Percentiles rank a stretch among this genome's conserved stretches.
These are phyloP conservation scores for Lacerta viridis DNA, from an alignment of 2,797 vertebrate species.

Conservation along the genomic window DNA sequence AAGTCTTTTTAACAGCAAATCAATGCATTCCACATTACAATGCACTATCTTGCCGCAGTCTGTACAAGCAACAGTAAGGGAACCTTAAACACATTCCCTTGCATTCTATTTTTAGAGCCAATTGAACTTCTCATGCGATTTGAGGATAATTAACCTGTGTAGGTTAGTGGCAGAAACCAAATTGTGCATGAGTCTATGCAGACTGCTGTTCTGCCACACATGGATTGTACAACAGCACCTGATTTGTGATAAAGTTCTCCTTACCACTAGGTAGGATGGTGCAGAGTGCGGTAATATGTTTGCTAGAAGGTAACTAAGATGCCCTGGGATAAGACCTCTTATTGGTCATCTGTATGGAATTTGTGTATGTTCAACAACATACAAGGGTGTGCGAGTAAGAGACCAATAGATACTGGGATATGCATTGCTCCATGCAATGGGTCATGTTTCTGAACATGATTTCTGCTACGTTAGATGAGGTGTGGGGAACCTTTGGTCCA, in stretches of 20 bases:
- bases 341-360: not conserved
- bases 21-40: slow-evolving; percentile 16
- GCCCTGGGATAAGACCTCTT: not conserved
- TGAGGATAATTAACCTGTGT: slow-evolving; percentile 31
- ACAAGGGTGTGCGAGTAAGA: not conserved
- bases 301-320: not conserved
- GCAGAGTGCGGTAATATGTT: not conserved
- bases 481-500: too few species aligned
- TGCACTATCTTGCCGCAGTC: slow-evolving; percentile 1
- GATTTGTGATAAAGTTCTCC: not conserved
- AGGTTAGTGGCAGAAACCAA: slow-evolving; percentile 19
- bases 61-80: slow-evolving; percentile 20
- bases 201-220: not conserved
- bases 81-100: slow-evolving; percentile 32
- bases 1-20: slow-evolving; percentile 28
- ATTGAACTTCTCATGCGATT: slow-evolving; percentile 13
- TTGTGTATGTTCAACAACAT: not conserved
- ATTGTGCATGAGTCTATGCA: not conserved
- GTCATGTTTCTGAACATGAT: not conserved
- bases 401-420: not conserved
- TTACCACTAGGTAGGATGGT: not conserved
- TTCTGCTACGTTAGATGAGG: not conserved
- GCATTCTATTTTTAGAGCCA: slow-evolving; percentile 43
- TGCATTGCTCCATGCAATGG: not conserved
- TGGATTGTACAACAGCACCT: not conserved